A percentile compares a stretch with the other conserved stretches of the same genome.
Conservation (phyloP, 1,140 invertebrate species). For the Leptestheria dahalacensis region DNA sequence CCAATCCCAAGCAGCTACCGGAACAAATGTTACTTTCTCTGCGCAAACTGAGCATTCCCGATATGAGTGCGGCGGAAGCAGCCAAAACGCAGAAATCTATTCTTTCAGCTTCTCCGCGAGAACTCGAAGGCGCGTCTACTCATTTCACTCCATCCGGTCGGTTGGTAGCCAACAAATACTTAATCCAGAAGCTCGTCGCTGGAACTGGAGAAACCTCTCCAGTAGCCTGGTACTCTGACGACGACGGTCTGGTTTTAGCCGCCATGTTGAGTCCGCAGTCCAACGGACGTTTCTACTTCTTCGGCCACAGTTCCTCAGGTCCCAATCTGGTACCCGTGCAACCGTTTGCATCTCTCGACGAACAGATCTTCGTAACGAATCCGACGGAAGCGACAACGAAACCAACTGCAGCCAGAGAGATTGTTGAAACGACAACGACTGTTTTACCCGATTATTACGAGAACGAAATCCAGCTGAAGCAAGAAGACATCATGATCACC, state of each 20-base stretch:
- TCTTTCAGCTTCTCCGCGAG: neutral
- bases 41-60: conserved; percentile 9
- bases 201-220: conserved; percentile 11
- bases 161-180: conserved; percentile 12
- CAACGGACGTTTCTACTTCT: conserved; percentile 14
- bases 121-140: conserved; percentile 9
- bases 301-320: conserved; percentile 3
- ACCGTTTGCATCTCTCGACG: conserved; percentile 9
- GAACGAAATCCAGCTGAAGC: neutral
- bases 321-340: conserved; percentile 11
- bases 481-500: conserved; percentile 8
- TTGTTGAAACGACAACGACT: neutral
- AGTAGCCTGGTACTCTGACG: conserved; percentile 16
- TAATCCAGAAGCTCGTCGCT: conserved; percentile 11
- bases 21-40: conserved; percentile 10
- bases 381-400: neutral
- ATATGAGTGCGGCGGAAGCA: neutral
- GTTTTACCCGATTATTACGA: neutral
- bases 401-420: neutral
- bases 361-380: neutral
- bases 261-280: conserved; percentile 9
- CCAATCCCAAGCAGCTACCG: neutral
- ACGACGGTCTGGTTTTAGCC: conserved; percentile 15
- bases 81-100: neutral
- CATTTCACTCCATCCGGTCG: conserved; percentile 14